Conservation (phyloP, 2,888 invertebrate genomes). For the Lepidonotus clava region DNA sequence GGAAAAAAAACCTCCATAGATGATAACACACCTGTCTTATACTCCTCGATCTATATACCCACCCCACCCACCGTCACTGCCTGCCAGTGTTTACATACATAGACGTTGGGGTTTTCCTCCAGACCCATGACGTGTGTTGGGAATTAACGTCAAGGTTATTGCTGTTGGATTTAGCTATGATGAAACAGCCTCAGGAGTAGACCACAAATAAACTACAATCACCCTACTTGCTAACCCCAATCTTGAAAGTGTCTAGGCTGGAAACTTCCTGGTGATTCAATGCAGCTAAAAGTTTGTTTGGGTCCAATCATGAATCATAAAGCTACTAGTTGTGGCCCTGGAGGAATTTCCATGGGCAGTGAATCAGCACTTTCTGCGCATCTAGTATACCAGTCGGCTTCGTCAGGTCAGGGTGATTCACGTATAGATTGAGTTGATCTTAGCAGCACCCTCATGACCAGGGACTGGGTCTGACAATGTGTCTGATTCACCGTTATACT, state of each 20-base stretch:
- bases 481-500: too few relatives aligned
- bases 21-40: too few relatives aligned
- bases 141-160: too few relatives aligned
- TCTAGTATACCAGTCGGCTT: not conserved
- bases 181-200: too few relatives aligned
- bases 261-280: not conserved
- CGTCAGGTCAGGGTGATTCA: not conserved
- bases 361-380: not conserved
- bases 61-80: not conserved
- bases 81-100: not conserved
- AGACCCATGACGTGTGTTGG: not conserved
- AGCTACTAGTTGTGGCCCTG: not conserved
- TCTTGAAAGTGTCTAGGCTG: not conserved
- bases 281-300: not conserved
- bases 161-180: too few relatives aligned
- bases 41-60: not conserved
- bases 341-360: not conserved
- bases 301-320: not conserved
- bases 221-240: too few relatives aligned
- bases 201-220: too few relatives aligned
- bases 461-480: too few relatives aligned
- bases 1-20: too few relatives aligned
- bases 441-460: too few relatives aligned
- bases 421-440: not conserved
- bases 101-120: not conserved